Conservation (phyloP, 2,113 vertebrate genomes). For the Gnathochromis pfefferi region DNA sequence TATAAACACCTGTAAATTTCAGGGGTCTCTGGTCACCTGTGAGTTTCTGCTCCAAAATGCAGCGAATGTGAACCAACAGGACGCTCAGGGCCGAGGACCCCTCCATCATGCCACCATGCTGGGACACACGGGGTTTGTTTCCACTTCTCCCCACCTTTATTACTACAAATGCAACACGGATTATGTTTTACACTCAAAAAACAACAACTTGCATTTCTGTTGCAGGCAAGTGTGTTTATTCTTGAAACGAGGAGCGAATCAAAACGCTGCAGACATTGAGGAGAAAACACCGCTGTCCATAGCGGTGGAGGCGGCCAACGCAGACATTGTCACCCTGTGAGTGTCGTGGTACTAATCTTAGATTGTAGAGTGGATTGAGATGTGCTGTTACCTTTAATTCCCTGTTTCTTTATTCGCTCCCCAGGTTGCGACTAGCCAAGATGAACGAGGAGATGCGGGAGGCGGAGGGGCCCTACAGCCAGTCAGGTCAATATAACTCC, state of each 20-base stretch:
- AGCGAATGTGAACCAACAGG: constrained; percentile 91
- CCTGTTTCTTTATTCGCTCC: background rate
- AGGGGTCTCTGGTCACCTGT: constrained; percentile 94
- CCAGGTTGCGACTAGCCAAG: constrained; percentile 90
- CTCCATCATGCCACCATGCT: constrained; percentile 93
- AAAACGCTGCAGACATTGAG: constrained; percentile 89
- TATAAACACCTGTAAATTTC: background rate
- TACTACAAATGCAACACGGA: rapidly evolving
- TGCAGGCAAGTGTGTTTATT: constrained; percentile 95
- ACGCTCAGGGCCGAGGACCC: constrained; percentile 85
- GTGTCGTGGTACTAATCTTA: constrained; percentile 25
- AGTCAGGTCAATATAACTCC: constrained; percentile 95
- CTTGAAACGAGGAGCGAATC: constrained; percentile 94
- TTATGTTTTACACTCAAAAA: background rate
- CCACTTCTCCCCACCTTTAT: background rate
- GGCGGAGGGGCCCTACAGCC: constrained; percentile 92
- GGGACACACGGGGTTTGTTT: constrained; percentile 87
- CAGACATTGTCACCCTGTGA: constrained; percentile 96
- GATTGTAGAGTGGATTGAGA: rapidly evolving
- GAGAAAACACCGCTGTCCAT: constrained; percentile 89
- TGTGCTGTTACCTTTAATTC: background rate
- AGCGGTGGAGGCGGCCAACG: constrained; percentile 94
- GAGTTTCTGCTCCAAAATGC: constrained; percentile 97
- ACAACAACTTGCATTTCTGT: background rate
- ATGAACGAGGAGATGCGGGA: constrained; percentile 99